Percentiles rank a stretch among this genome's conserved stretches.
phyloP scores from a whole-genome alignment of 1,140 invertebrate species.

The Euwallacea fornicatus region DNA sequence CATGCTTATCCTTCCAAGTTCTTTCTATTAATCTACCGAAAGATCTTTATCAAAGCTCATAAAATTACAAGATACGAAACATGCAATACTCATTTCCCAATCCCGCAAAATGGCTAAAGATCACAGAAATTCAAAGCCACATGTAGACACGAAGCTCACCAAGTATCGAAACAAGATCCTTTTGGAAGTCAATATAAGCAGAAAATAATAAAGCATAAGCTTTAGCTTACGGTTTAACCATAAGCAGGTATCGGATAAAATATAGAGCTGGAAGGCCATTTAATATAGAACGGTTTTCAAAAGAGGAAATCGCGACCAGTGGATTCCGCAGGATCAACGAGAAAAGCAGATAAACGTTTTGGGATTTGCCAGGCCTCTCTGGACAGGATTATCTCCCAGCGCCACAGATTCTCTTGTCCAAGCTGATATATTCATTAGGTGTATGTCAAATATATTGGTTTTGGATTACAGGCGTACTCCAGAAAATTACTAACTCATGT shows the following conservation, averaged over 20 bases:
- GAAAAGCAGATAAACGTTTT: constrained; percentile 35
- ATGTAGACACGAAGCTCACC: background rate
- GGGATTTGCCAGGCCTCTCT: constrained; percentile 25
- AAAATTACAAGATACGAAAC: background rate
- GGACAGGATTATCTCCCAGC: constrained; percentile 25
- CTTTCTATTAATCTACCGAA: constrained; percentile 1
- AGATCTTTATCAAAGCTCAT: background rate
- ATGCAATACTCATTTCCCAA: background rate
- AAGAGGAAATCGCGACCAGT: constrained; percentile 22
- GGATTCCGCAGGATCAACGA: constrained; percentile 36
- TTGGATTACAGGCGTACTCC: background rate
- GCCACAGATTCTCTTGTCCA: constrained; percentile 15
- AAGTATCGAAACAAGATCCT: constrained; percentile 13
- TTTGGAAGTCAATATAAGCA: constrained; percentile 11
- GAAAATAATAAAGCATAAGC: constrained; percentile 22
- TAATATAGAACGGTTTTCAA: constrained; percentile 25
- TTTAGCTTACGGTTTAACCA: constrained; percentile 18
- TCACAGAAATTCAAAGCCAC: background rate
- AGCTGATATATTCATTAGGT: constrained; percentile 19
- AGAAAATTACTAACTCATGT: too few species aligned
- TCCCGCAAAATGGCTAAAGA: background rate
- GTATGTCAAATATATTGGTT: constrained; percentile 7
- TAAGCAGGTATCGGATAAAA: constrained; percentile 26
- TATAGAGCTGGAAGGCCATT: constrained; percentile 20
- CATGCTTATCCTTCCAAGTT: background rate